A percentile compares a stretch with the other conserved stretches of the same genome.
phyloP scores from a whole-genome alignment of 2,113 vertebrate genomes.

The Calcarius ornatus region DNA sequence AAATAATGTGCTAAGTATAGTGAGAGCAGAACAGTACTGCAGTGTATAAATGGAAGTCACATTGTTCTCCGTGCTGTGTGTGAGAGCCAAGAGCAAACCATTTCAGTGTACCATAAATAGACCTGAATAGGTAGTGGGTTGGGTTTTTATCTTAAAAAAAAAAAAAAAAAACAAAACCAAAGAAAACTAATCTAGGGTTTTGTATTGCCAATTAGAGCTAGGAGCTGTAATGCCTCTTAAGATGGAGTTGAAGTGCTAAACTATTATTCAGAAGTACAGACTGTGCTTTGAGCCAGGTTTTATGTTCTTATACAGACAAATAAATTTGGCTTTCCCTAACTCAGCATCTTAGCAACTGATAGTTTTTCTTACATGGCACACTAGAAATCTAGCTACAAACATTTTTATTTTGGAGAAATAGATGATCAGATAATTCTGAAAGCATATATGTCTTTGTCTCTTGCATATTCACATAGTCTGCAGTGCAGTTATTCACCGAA shows the following conservation, averaged over 20 bases:
- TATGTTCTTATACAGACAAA: neutral
- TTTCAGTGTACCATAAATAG: constrained; percentile 29
- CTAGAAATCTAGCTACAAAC: neutral
- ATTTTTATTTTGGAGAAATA: neutral
- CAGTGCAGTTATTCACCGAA: neutral
- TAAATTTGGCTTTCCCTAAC: neutral
- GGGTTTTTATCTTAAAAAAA: neutral
- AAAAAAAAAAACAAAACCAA: neutral
- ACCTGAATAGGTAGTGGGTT: neutral
- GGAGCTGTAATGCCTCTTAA: neutral
- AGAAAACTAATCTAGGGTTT: neutral
- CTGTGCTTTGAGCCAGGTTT: neutral
- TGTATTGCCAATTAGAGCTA: neutral
- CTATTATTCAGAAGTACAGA: neutral
- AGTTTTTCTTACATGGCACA: neutral
- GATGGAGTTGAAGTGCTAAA: neutral
- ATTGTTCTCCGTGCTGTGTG: constrained; percentile 7
- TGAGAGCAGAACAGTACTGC: neutral
- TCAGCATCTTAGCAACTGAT: neutral
- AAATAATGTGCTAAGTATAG: constrained; percentile 24
- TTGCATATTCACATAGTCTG: neutral
- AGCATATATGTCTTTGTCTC: neutral
- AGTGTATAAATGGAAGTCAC: constrained; percentile 26
- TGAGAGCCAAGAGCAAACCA: constrained; percentile 23
- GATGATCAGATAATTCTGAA: neutral